Base-by-base conservation (phyloP, 2,888 invertebrate genomes). In the Trichogramma dendrolimi region DNA sequence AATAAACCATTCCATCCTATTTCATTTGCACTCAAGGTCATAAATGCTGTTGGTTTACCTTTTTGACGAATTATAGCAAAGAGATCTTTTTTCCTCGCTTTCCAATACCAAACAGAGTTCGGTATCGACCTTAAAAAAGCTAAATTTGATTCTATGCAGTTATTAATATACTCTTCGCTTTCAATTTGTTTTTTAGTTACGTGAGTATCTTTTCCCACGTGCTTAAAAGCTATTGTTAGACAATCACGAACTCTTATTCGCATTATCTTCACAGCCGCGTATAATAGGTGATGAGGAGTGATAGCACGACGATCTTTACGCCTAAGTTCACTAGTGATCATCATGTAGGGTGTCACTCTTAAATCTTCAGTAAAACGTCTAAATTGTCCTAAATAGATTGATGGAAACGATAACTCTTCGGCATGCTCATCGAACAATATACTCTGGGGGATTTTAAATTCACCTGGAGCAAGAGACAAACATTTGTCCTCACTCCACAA, bases 1-100 rank as follows among this genome's bases (percentile, higher is more conserved):
- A 63, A 10, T 8, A 63, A 52, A 6, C 48, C 11, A 6, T 11
- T 43, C 59, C 72, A 71, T 53, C 55, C 42, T 38, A 59, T 58
- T 53, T 80, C 80, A 68, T 79, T 79, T 0, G 79, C 78, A 71
- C 78, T 78, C 69, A 79, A 8, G 68, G 78, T 74, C 68, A 77
- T 57, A 73, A 79, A 69, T 68, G 71, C 67, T 68, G 78, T 78
- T 60, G 78, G 79, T 66, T 68, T 70, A 7, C 78, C 78, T 27
- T 73, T 66, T 67, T 80, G 78, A 39, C 78, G 54, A 39, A 79
- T 80, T 74, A 78, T 79, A 8, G 78, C 76, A 60, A 79, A 78
- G 51, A 78, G 65, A 68, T 79, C 75, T 68, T 69, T 72, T 72
- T 79, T 79, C 1, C 74, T 61, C 48, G 70, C 63, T 38, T 70